Percentiles rank a stretch among this genome's conserved stretches.
phyloP scores from a whole-genome alignment of 1,140 invertebrate genomes.

The Halesus radiatus region DNA sequence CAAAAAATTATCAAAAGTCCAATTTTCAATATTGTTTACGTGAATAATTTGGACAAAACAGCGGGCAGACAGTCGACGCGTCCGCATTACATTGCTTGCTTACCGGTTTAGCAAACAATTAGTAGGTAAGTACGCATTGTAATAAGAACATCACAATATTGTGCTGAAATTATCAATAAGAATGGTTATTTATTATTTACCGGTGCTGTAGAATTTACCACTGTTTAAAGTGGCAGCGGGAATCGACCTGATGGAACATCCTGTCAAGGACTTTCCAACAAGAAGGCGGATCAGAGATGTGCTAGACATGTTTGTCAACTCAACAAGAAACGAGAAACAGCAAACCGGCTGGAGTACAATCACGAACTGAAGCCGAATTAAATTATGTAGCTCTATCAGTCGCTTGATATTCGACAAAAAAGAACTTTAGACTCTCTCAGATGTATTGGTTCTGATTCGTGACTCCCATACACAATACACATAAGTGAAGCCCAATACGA shows the following conservation, averaged over 20 bases:
- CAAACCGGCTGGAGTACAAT: background rate
- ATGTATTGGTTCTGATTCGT: background rate
- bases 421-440: constrained; percentile 19
- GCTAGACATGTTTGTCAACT: constrained; percentile 38
- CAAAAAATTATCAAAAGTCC: too few relatives aligned
- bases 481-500: too few relatives aligned
- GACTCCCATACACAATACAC: background rate
- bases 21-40: too few relatives aligned
- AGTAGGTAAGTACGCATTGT: background rate
- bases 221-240: constrained; percentile 31
- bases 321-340: background rate
- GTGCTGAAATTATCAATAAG: too few relatives aligned
- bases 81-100: too few relatives aligned
- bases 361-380: background rate
- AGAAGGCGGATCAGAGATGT: constrained; percentile 39
- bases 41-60: too few relatives aligned
- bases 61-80: too few relatives aligned
- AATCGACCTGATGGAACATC: constrained; percentile 7
- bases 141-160: background rate
- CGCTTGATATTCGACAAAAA: constrained; percentile 23
- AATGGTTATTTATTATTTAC: constrained; percentile 10
- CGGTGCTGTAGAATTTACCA: constrained; percentile 38
- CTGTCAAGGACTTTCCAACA: constrained; percentile 36
- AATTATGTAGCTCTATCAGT: background rate
- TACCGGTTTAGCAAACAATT: constrained; percentile 5